A percentile compares a stretch with the other conserved stretches of the same genome.
Evolutionary conservation across 2,113 vertebrate genomes (phyloP).

Genomic region (Panurus biarmicus): DNA sequence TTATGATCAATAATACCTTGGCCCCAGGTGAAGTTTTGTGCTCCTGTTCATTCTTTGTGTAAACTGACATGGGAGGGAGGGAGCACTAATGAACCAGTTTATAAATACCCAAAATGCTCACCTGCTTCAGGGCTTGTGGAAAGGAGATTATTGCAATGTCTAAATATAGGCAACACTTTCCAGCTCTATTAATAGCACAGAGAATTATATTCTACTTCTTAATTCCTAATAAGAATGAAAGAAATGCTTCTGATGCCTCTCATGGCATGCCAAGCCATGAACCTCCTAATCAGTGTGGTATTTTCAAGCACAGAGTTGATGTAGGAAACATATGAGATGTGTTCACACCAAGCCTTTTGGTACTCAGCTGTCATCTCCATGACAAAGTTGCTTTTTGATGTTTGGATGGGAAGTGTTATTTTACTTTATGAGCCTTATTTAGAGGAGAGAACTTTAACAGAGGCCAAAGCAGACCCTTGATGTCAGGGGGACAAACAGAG

Average conservation of each 20-base stretch:
- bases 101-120: neutral
- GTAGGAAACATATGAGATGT: neutral
- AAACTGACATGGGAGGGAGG: neutral
- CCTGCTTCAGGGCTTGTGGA: neutral
- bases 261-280: neutral
- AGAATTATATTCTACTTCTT: neutral
- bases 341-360: neutral
- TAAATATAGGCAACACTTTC: neutral
- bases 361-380: neutral
- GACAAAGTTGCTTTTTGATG: neutral
- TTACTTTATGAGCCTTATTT: neutral
- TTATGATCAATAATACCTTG: neutral
- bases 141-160: neutral
- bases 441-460: neutral
- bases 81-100: neutral
- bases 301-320: neutral
- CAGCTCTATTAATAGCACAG: neutral
- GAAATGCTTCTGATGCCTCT: neutral
- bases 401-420: neutral
- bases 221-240: neutral
- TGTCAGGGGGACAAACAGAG: neutral
- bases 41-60: neutral
- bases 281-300: neutral
- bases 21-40: neutral
- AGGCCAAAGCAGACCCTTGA: neutral